Evolutionary conservation across 2,888 invertebrate species (phyloP).

Genomic region (Orthosia incerta): DNA sequence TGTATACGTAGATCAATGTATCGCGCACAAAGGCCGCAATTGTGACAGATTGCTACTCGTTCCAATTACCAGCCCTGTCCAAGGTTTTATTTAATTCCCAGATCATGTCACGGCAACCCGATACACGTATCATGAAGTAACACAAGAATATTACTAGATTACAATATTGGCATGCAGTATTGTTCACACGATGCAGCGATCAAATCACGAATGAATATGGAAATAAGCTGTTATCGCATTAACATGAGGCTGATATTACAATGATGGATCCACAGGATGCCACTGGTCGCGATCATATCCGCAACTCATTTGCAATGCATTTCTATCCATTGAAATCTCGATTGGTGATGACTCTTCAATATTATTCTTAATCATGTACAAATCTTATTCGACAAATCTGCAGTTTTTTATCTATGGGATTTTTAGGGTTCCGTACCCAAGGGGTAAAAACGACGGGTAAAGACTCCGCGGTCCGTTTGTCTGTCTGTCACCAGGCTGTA

Average conservation of each 20-base stretch:
- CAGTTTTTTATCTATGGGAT: background rate
- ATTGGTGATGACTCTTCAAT: slow-evolving; percentile 1
- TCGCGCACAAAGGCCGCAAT: slow-evolving; percentile 56
- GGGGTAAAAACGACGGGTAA: no score
- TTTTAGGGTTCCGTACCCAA: no score
- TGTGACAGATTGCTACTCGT: slow-evolving; percentile 60
- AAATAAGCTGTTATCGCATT: slow-evolving; percentile 37
- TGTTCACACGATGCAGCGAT: slow-evolving; percentile 29
- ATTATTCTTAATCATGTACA: background rate
- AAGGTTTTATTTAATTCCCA: slow-evolving; percentile 61
- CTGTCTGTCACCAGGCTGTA: no score
- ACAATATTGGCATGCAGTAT: slow-evolving; percentile 35
- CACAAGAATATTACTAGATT: slow-evolving; percentile 37
- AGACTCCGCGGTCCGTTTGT: no score
- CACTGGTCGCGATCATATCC: slow-evolving; percentile 36
- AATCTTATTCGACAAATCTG: background rate
- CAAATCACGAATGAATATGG: slow-evolving; percentile 25
- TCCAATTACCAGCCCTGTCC: slow-evolving; percentile 51
- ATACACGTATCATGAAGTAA: slow-evolving; percentile 54
- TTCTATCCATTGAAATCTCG: slow-evolving; percentile 31
- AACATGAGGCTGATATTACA: slow-evolving; percentile 19
- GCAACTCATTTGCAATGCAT: slow-evolving; percentile 40
- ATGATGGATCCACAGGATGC: slow-evolving; percentile 38
- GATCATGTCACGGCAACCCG: slow-evolving; percentile 49
- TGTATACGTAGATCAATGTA: slow-evolving; percentile 35